These are phyloP conservation scores for Lagocephalus sceleratus DNA, from an alignment of 2,797 vertebrate genomes.

Conservation along the genomic window DNA sequence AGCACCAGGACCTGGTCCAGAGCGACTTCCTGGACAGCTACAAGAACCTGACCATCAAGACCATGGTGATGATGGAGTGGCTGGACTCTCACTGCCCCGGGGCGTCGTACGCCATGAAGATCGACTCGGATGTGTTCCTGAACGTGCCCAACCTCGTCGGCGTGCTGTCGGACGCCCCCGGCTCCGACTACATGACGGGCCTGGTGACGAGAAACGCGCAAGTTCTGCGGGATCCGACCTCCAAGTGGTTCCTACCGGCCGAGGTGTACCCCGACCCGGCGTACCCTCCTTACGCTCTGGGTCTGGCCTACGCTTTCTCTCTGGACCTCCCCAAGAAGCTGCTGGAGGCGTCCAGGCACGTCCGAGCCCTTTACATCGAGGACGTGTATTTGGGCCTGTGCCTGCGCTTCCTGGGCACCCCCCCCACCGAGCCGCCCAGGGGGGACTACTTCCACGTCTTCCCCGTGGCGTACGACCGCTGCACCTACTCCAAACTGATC, in stretches of 20 bases:
- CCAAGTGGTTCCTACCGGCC: conserved; percentile 61
- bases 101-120: conserved; percentile 5
- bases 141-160: conserved; percentile 56
- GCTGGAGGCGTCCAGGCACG: conserved; percentile 33
- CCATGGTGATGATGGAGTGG: conserved; percentile 73
- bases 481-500: not conserved
- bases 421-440: not conserved
- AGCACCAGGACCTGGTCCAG: conserved; percentile 61
- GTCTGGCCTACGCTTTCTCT: conserved; percentile 74
- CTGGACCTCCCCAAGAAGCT: conserved; percentile 54
- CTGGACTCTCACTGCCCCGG: conserved; percentile 17
- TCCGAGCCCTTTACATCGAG: conserved; percentile 73
- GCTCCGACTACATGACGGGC: conserved; percentile 51
- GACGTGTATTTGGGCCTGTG: conserved; percentile 74
- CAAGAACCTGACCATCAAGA: conserved; percentile 75
- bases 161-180: conserved; percentile 18
- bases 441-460: conserved; percentile 10
- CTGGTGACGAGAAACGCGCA: not conserved
- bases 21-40: conserved; percentile 72
- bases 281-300: conserved; percentile 65
- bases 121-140: conserved; percentile 8
- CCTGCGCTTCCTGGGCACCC: conserved; percentile 47
- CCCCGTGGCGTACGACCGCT: conserved; percentile 1
- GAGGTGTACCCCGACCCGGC: conserved; percentile 25
- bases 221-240: conserved; percentile 14